Evolutionary conservation across 2,113 vertebrate genomes (phyloP).

Genomic region (Pseudolaguvia tuberculata): DNA sequence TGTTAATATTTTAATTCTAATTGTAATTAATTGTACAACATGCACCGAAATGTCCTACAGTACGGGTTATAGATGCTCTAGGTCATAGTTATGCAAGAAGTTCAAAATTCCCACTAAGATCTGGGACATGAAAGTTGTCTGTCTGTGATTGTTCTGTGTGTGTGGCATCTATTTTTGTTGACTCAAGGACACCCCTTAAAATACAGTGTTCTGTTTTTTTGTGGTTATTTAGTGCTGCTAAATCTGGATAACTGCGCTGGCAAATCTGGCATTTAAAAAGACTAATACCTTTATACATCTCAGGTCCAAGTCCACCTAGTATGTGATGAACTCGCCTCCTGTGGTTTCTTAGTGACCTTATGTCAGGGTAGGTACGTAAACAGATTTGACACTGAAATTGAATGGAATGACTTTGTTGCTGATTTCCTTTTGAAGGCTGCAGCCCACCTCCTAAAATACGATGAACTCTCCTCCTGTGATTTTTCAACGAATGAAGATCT

Average conservation of each 20-base stretch:
- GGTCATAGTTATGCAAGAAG: neutral
- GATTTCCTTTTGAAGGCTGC: slow-evolving; percentile 24
- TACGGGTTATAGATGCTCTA: neutral
- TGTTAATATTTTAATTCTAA: slow-evolving; percentile 5
- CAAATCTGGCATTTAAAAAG: slow-evolving; percentile 50
- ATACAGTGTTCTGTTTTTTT: slow-evolving; percentile 52
- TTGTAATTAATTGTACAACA: neutral
- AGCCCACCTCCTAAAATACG: slow-evolving; percentile 38
- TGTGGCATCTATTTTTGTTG: slow-evolving; percentile 31
- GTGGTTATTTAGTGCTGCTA: slow-evolving; percentile 46
- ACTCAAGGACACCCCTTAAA: slow-evolving; percentile 52
- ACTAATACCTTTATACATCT: slow-evolving; percentile 30
- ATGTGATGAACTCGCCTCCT: slow-evolving; percentile 66
- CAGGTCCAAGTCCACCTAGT: slow-evolving; percentile 51
- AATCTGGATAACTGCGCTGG: slow-evolving; percentile 45
- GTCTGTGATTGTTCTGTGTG: slow-evolving; percentile 9
- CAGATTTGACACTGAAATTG: slow-evolving; percentile 65
- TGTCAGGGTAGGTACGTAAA: slow-evolving; percentile 61
- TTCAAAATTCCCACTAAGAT: neutral
- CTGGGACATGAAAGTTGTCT: neutral
- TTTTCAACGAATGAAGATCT: slow-evolving; percentile 42
- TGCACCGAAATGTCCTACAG: neutral
- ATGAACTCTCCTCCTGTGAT: slow-evolving; percentile 45
- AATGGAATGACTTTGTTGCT: slow-evolving; percentile 49
- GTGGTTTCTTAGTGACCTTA: slow-evolving; percentile 70